These are phyloP conservation scores for Caenorhabditis macrosperma DNA, from an alignment of 2,888 invertebrate species.

Conservation along the genomic window DNA sequence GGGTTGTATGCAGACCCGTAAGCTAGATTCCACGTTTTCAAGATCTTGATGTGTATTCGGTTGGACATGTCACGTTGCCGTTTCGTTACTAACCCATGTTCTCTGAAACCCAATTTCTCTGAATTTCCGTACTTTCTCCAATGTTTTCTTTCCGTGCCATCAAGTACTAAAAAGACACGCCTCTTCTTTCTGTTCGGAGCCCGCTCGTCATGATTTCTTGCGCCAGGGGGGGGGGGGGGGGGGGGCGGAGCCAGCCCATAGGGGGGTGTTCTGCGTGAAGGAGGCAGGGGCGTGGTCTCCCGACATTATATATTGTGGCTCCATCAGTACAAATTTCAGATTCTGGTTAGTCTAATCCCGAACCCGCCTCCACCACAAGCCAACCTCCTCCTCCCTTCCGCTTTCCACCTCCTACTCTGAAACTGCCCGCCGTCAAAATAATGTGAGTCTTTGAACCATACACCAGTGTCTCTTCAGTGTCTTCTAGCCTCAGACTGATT, in stretches of 20 bases:
- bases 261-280: constrained; percentile 12
- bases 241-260: constrained; percentile 20
- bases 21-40: neutral
- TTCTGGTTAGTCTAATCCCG: no score
- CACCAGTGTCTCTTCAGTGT: no score
- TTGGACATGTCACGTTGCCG: neutral
- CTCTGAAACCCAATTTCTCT: neutral
- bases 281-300: constrained; percentile 14
- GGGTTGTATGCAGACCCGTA: no score
- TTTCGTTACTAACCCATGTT: neutral
- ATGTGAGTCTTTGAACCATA: no score
- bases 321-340: constrained; percentile 13
- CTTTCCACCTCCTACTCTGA: no score
- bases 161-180: constrained; percentile 1
- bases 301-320: constrained; percentile 15
- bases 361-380: no score
- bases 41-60: neutral
- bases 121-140: neutral
- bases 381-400: no score
- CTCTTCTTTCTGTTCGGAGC: constrained; percentile 9
- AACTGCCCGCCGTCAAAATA: no score
- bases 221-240: constrained; percentile 1
- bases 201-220: constrained; percentile 13
- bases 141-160: neutral
- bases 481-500: no score